These are phyloP conservation scores for Cavia aperea DNA, from an alignment of 2,113 vertebrate genomes.

Conservation along the genomic window DNA sequence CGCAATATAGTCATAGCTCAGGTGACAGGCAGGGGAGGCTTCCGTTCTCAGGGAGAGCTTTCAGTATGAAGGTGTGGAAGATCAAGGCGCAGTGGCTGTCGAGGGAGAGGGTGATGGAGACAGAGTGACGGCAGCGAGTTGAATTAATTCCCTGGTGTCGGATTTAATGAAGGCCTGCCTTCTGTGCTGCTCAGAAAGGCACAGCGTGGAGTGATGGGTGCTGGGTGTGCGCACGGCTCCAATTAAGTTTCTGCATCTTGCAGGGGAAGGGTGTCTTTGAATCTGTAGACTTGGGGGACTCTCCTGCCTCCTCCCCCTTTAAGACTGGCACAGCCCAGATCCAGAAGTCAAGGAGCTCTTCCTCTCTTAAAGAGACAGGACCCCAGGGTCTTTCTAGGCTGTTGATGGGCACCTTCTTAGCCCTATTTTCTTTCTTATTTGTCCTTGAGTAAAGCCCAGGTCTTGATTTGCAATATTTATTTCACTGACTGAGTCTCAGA, in stretches of 20 bases:
- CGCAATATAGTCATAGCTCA: conserved; percentile 47
- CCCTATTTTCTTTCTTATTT: background rate
- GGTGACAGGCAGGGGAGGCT: conserved; percentile 40
- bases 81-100: conserved; percentile 65
- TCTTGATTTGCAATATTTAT: background rate
- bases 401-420: fast-evolving
- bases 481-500: background rate
- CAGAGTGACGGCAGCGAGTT: conserved; percentile 63
- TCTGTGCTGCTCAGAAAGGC: conserved; percentile 53
- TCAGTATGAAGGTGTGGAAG: conserved; percentile 59
- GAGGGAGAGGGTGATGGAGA: conserved; percentile 60
- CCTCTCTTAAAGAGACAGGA: conserved; percentile 56
- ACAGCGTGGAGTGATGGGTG: conserved; percentile 41
- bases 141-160: conserved; percentile 71
- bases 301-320: conserved; percentile 9
- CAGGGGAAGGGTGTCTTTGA: conserved; percentile 46
- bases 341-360: background rate
- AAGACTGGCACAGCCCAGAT: background rate
- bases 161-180: conserved; percentile 72
- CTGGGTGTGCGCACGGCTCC: conserved; percentile 55
- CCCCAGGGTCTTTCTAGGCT: background rate
- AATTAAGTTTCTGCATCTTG: conserved; percentile 63
- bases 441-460: background rate
- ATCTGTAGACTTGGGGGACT: conserved; percentile 47
- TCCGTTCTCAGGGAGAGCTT: conserved; percentile 52